A percentile compares a stretch with the other conserved stretches of the same genome.
These are phyloP conservation scores for Heliconius ethilla DNA, from an alignment of 2,888 invertebrate species.

Conservation along the genomic window DNA sequence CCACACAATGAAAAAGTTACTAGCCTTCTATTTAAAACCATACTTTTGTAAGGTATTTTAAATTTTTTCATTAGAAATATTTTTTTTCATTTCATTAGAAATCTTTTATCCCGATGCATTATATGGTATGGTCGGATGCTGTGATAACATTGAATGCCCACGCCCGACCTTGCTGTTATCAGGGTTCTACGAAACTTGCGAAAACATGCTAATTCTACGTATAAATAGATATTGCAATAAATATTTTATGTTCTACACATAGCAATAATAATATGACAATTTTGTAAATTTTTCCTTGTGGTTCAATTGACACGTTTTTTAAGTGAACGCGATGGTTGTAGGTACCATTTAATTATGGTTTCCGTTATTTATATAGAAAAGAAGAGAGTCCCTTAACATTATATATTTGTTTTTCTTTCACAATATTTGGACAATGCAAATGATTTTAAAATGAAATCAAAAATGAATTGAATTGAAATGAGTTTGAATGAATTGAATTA, in stretches of 20 bases:
- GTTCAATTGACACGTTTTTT: not conserved
- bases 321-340: not conserved
- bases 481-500: too few species aligned
- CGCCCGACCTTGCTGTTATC: constrained; percentile 47
- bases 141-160: constrained; percentile 41
- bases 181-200: constrained; percentile 45
- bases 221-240: constrained; percentile 20
- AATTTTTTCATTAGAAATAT: too few species aligned
- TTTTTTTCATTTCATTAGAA: not conserved
- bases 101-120: constrained; percentile 32
- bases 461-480: too few species aligned
- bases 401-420: too few species aligned
- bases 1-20: too few species aligned
- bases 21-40: too few species aligned
- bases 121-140: constrained; percentile 35
- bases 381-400: too few species aligned
- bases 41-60: too few species aligned
- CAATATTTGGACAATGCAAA: too few species aligned
- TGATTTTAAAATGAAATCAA: too few species aligned
- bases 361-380: not conserved
- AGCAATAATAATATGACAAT: not conserved
- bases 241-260: constrained; percentile 2
- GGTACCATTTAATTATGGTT: not conserved
- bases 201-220: constrained; percentile 36
- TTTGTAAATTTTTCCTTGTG: not conserved